Conservation (phyloP, 2,888 invertebrate genomes). For the Polydrusus tereticollis region DNA sequence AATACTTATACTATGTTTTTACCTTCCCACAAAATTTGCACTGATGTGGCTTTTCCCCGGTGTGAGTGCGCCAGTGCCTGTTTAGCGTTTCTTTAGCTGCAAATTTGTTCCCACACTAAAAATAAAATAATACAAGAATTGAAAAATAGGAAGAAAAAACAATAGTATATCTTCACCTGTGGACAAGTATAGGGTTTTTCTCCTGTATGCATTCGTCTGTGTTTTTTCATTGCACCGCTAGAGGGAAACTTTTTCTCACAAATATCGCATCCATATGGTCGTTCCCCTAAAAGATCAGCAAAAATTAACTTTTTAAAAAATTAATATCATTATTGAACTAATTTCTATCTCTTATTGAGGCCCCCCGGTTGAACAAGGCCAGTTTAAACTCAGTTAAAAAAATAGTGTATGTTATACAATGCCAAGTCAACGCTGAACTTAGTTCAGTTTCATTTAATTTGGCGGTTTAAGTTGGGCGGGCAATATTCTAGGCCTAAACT, state of each 20-base stretch:
- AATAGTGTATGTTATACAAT: no score
- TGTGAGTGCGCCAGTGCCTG: slow-evolving; percentile 68
- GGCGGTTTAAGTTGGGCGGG: no score
- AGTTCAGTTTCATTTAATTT: no score
- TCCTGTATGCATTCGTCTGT: slow-evolving; percentile 71
- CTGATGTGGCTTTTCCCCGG: slow-evolving; percentile 72
- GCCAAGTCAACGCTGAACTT: no score
- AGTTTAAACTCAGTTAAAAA: no score
- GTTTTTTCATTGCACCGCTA: slow-evolving; percentile 82
- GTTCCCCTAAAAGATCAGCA: slow-evolving; percentile 64
- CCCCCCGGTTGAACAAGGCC: no score
- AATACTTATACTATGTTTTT: no score
- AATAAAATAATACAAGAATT: slow-evolving; percentile 54
- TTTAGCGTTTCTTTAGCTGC: slow-evolving; percentile 83
- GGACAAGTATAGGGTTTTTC: slow-evolving; percentile 73
- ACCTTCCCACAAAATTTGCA: slow-evolving; percentile 77
- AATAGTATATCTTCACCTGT: slow-evolving; percentile 54
- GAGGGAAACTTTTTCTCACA: slow-evolving; percentile 82
- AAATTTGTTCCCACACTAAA: slow-evolving; percentile 82
- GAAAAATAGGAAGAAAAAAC: not conserved
- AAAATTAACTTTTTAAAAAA: not conserved
- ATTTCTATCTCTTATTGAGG: not conserved
- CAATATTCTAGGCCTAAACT: no score
- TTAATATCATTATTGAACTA: not conserved
- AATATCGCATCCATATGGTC: slow-evolving; percentile 78